phyloP scores from a whole-genome alignment of 2,888 invertebrate genomes.

The Nematopogon swammerdamellus region DNA sequence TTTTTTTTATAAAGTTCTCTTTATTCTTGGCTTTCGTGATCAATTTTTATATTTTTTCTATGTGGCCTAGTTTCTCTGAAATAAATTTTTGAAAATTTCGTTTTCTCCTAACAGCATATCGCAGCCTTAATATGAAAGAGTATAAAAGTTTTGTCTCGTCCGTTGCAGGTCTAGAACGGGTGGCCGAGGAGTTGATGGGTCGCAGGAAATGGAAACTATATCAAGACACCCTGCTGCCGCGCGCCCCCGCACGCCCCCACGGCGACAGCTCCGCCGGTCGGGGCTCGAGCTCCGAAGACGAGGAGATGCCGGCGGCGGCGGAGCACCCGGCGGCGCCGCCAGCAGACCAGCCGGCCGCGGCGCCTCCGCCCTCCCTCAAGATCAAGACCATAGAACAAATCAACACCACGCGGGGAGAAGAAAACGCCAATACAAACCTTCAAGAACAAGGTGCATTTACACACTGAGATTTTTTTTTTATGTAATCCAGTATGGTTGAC shows the following conservation, averaged over 20 bases:
- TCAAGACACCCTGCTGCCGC: slow-evolving; percentile 68
- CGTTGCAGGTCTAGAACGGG: slow-evolving; percentile 86
- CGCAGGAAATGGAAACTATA: slow-evolving; percentile 95
- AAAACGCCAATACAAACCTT: slow-evolving; percentile 18
- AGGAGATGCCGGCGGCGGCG: slow-evolving; percentile 13
- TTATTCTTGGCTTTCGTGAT: too few relatives aligned
- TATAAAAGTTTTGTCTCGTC: too few relatives aligned
- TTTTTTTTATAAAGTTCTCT: too few relatives aligned
- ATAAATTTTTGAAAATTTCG: too few relatives aligned
- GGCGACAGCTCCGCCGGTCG: slow-evolving; percentile 3
- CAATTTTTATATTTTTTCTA: too few relatives aligned
- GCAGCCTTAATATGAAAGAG: too few relatives aligned
- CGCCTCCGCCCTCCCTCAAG: slow-evolving; percentile 42
- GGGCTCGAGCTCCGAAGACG: slow-evolving; percentile 12
- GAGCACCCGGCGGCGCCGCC: slow-evolving; percentile 35
- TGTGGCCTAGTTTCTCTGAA: too few relatives aligned
- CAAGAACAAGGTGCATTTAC: slow-evolving; percentile 11
- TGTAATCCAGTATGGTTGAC: too few relatives aligned
- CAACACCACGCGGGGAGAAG: slow-evolving; percentile 42
- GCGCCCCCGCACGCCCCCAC: slow-evolving; percentile 11
- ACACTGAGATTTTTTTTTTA: too few relatives aligned
- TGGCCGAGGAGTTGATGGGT: slow-evolving; percentile 96
- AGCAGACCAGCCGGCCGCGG: slow-evolving; percentile 42
- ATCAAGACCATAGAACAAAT: slow-evolving; percentile 54
- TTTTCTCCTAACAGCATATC: too few relatives aligned